Evolutionary conservation across 2,797 vertebrate species (phyloP), one percentile per base, ranked within the genome.

Genomic region (Apodemus agrarius): DNA sequence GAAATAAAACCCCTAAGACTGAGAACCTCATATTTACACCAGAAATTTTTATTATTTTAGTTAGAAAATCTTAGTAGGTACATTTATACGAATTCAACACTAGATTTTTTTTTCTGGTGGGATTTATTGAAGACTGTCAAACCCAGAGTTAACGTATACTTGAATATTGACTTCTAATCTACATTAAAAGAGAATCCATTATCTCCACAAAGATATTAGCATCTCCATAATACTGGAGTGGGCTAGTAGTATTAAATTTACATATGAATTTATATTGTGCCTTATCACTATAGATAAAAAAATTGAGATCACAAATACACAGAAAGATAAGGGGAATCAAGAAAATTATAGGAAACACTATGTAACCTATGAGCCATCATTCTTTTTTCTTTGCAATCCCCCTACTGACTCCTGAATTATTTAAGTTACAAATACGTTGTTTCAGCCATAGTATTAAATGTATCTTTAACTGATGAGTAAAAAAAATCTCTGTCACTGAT

Each of bases 131-230:
- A 76, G 22, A 89, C 34, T 67, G 0, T 93, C 37, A 52, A 79
- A 78, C 43, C 14, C 52, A 40, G 89, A 88, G 61, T n/a, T 90
- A 61, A 90, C 22, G 79, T 29, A 84, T 24, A 86, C n/a, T 37
- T 79, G 80, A 80, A 31, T 93, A 34, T 84, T 90, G 46, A 34
- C 34, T 46, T 89, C 21, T 75, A 76, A 43, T 93, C 34, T 91
- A 5, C 22, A 80, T 84, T 96, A n/a, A 93, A 93, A 94, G 79
- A 91, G 10, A 93, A 92, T 80, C 65, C 65, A 9, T 79, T 67
- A 37, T 91, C 11, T 91, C 87, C 19, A 72, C 88, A 74, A 96
- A 94, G 89, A 14, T 67, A 67, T 34, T 67, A 67, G 26, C 29
- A 65, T 65, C 63, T 31, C 26, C 63, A 65, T 65, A 65, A 65